Percentiles rank a stretch among this genome's conserved stretches.
These are phyloP conservation scores for Salmo trutta DNA, from an alignment of 2,797 vertebrate genomes.

Conservation along the genomic window DNA sequence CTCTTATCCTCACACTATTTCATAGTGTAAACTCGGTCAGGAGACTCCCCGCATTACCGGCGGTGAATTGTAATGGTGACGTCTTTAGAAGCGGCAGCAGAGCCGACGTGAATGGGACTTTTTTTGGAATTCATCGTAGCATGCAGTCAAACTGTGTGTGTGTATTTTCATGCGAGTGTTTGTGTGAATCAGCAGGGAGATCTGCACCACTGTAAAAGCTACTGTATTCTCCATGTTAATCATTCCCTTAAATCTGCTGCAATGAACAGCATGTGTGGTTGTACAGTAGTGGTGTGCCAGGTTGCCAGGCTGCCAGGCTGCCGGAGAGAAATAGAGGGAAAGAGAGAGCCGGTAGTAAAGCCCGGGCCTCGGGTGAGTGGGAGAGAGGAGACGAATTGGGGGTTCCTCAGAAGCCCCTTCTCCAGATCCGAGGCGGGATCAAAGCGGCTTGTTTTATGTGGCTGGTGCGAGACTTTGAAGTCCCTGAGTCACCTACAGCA, in stretches of 20 bases:
- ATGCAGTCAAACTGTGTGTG: constrained; percentile 29
- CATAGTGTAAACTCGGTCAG: constrained; percentile 66
- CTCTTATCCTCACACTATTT: constrained; percentile 69
- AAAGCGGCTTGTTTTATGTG: constrained; percentile 99
- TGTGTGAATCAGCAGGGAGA: constrained; percentile 52
- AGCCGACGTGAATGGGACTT: constrained; percentile 54
- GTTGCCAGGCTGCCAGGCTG: constrained; percentile 84
- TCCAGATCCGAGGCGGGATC: constrained; percentile 93
- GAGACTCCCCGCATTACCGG: constrained; percentile 66
- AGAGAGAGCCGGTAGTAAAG: constrained; percentile 34
- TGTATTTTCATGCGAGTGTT: constrained; percentile 9
- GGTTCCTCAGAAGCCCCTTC: constrained; percentile 91
- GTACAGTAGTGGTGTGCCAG: constrained; percentile 65
- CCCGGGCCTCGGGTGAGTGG: constrained; percentile 48
- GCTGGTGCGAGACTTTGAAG: constrained; percentile 98
- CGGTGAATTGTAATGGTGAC: constrained; percentile 66
- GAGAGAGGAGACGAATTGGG: constrained; percentile 79
- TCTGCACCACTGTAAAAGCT: constrained; percentile 62
- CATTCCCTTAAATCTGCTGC: constrained; percentile 60
- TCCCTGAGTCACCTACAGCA: constrained; percentile 99
- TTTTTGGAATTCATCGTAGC: constrained; percentile 31
- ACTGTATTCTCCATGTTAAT: constrained; percentile 86
- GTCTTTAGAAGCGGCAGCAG: constrained; percentile 61
- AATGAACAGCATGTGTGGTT: constrained; percentile 74
- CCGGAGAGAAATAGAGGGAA: constrained; percentile 68